Conservation (phyloP, 2,888 invertebrate genomes). For the Dryadula phaetusa region DNA sequence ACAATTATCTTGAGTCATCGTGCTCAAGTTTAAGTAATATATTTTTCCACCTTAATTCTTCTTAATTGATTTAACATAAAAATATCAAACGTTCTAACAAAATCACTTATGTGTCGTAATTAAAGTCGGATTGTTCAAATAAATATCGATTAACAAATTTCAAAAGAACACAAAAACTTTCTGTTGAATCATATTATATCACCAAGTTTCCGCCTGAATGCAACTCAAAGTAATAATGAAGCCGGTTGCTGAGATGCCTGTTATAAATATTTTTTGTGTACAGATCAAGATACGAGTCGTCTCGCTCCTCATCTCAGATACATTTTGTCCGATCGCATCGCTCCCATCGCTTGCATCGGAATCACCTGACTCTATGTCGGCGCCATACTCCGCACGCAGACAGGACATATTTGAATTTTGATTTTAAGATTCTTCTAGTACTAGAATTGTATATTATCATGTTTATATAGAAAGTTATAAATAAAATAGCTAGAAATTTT, state of each 20-base stretch:
- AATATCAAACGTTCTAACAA: background rate
- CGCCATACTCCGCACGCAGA: background rate
- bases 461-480: background rate
- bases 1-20: no score
- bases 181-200: constrained; percentile 37
- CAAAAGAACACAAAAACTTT: constrained; percentile 15
- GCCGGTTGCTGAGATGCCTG: constrained; percentile 35
- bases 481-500: background rate
- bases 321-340: constrained; percentile 19
- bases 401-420: background rate
- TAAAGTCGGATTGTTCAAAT: background rate
- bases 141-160: constrained; percentile 12
- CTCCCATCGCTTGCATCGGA: background rate
- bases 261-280: constrained; percentile 40
- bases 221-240: constrained; percentile 26
- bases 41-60: no score
- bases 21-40: no score
- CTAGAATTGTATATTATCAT: no score
- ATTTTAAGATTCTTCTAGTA: background rate
- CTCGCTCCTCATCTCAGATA: constrained; percentile 24
- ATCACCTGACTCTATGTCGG: constrained; percentile 5
- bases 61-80: no score
- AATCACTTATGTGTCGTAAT: background rate
- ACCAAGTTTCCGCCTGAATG: constrained; percentile 31
- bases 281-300: constrained; percentile 37